These are phyloP conservation scores for Epizoanthus illoricatus DNA, from an alignment of 92 coral and sea anemone genomes.

Conservation along the genomic window DNA sequence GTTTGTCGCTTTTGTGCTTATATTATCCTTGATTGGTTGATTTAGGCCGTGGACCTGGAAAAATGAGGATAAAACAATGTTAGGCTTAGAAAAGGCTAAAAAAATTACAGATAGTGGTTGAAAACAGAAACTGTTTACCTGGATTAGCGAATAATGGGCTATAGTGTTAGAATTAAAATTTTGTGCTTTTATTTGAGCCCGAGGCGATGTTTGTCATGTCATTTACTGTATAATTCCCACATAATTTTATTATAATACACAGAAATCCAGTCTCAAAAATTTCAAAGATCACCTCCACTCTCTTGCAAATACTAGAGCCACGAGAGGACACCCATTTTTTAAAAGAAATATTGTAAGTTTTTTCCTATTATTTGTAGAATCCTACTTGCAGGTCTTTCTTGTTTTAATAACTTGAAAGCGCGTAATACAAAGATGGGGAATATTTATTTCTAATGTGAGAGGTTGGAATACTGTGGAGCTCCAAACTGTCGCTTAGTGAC, in stretches of 20 bases:
- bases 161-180: slow-evolving; percentile 63
- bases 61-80: slow-evolving; percentile 3
- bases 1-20: slow-evolving; percentile 7
- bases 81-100: slow-evolving; percentile 6
- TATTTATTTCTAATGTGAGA: slow-evolving; percentile 72
- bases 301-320: not conserved
- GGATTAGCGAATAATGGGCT: slow-evolving; percentile 54
- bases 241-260: slow-evolving; percentile 54
- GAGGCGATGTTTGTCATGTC: slow-evolving; percentile 43
- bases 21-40: slow-evolving; percentile 36
- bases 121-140: slow-evolving; percentile 51
- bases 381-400: slow-evolving; percentile 14
- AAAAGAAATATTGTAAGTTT: not conserved
- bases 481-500: slow-evolving; percentile 88
- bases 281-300: slow-evolving; percentile 8
- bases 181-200: slow-evolving; percentile 54
- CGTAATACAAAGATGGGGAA: slow-evolving; percentile 53
- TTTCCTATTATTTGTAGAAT: slow-evolving; percentile 40
- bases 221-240: slow-evolving; percentile 44
- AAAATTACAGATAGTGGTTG: not conserved
- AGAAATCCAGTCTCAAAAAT: slow-evolving; percentile 2
- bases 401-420: slow-evolving; percentile 65
- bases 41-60: slow-evolving; percentile 30
- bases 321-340: not conserved
- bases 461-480: slow-evolving; percentile 71